phyloP scores from a whole-genome alignment of 2,797 vertebrate species.

The Rhinichthys osculus region DNA sequence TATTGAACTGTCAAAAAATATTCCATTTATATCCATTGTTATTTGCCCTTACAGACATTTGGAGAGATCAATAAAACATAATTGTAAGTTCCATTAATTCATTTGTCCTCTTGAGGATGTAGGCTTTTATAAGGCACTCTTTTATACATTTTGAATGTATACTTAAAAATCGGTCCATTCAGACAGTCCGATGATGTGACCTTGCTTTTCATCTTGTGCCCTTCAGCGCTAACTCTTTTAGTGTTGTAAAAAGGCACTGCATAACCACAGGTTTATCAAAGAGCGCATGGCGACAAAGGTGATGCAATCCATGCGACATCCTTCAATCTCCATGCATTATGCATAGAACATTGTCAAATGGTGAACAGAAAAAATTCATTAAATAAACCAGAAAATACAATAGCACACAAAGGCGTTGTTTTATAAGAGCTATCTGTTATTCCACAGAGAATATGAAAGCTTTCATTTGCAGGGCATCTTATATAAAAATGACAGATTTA shows the following conservation, averaged over 20 bases:
- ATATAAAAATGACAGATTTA: background rate
- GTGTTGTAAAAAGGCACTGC: background rate
- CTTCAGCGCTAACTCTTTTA: constrained; percentile 35
- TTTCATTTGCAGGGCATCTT: background rate
- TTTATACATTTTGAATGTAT: background rate
- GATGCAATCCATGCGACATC: constrained; percentile 39
- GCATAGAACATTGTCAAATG: constrained; percentile 12
- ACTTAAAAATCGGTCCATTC: background rate
- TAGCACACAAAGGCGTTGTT: background rate
- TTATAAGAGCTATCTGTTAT: background rate
- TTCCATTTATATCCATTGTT: background rate
- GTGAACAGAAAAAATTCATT: background rate
- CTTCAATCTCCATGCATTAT: constrained; percentile 40
- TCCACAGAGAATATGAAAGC: constrained; percentile 7
- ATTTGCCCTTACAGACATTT: background rate
- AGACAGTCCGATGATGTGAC: constrained; percentile 2
- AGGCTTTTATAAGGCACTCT: background rate
- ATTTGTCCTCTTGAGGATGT: background rate
- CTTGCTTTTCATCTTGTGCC: constrained; percentile 21
- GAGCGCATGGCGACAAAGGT: background rate
- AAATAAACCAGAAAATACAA: constrained; percentile 19
- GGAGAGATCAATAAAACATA: background rate
- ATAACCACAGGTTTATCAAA: constrained; percentile 36
- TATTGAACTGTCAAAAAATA: background rate
- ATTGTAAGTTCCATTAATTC: background rate